Evolutionary conservation across 2,797 vertebrate species (phyloP).

Genomic region (Sternotherus odoratus): DNA sequence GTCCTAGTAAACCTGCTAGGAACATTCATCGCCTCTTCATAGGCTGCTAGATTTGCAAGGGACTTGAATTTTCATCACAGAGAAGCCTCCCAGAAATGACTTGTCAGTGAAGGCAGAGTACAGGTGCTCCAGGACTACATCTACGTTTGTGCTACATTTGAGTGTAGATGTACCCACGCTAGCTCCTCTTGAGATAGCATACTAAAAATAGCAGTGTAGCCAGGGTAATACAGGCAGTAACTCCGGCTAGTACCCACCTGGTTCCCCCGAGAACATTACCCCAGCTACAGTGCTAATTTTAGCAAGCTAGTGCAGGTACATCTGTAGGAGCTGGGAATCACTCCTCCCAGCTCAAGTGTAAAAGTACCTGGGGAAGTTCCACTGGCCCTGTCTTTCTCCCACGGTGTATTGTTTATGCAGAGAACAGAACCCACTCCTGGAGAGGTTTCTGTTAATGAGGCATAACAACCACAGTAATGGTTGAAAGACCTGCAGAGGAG

Average conservation of each 20-base stretch:
- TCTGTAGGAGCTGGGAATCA: not conserved
- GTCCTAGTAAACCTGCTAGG: not conserved
- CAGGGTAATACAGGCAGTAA: too few species aligned
- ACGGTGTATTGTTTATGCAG: not conserved
- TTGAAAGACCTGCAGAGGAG: conserved; percentile 19
- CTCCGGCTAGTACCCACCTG: too few species aligned
- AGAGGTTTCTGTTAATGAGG: not conserved
- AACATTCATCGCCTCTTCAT: not conserved
- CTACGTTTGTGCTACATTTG: too few species aligned
- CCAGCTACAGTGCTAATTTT: not conserved
- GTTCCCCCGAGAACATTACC: too few species aligned
- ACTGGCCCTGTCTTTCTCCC: not conserved
- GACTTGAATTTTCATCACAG: not conserved
- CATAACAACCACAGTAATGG: not conserved
- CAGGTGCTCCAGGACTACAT: too few species aligned
- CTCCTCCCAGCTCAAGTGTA: not conserved
- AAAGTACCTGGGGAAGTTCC: not conserved
- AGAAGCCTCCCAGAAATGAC: not conserved
- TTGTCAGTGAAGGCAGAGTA: not conserved
- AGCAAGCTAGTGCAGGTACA: not conserved
- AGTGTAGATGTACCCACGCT: too few species aligned
- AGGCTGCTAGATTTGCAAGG: not conserved
- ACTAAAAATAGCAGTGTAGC: too few species aligned
- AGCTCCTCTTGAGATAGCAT: too few species aligned
- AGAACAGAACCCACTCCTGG: not conserved